phyloP scores from a whole-genome alignment of 2,888 invertebrate species.

The Girardia tigrina region DNA sequence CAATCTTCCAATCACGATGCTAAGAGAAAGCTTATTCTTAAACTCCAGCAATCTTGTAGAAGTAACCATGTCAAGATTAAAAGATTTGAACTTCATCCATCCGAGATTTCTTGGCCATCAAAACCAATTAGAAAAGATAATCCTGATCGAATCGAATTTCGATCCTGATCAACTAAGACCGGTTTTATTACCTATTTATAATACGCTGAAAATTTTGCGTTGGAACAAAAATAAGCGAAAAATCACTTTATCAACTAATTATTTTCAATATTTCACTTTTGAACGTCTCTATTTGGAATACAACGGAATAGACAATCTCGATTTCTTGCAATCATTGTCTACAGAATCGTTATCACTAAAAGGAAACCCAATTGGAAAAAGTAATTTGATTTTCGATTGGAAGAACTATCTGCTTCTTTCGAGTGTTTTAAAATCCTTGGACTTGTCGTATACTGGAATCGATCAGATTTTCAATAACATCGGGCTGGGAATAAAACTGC shows the following conservation, averaged over 20 bases:
- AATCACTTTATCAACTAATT: neutral
- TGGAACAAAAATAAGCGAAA: neutral
- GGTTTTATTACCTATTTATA: neutral
- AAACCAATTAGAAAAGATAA: neutral
- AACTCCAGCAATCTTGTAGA: neutral
- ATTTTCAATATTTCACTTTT: neutral
- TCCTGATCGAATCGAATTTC: neutral
- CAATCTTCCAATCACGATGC: neutral
- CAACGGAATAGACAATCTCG: neutral
- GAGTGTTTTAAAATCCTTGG: neutral
- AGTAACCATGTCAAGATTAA: neutral
- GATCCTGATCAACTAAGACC: neutral
- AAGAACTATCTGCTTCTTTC: neutral
- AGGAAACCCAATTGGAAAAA: conserved; percentile 9
- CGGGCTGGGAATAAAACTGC: neutral
- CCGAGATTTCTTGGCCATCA: conserved; percentile 14
- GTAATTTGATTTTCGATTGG: neutral
- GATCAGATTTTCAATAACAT: too few relatives aligned
- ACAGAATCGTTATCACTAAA: neutral
- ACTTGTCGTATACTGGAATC: neutral
- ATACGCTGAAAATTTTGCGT: neutral
- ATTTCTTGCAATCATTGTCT: neutral
- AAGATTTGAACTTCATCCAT: neutral
- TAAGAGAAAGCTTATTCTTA: neutral
- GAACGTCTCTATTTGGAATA: neutral